phyloP scores from a whole-genome alignment of 1,140 invertebrate species.

The Drosophila orena region DNA sequence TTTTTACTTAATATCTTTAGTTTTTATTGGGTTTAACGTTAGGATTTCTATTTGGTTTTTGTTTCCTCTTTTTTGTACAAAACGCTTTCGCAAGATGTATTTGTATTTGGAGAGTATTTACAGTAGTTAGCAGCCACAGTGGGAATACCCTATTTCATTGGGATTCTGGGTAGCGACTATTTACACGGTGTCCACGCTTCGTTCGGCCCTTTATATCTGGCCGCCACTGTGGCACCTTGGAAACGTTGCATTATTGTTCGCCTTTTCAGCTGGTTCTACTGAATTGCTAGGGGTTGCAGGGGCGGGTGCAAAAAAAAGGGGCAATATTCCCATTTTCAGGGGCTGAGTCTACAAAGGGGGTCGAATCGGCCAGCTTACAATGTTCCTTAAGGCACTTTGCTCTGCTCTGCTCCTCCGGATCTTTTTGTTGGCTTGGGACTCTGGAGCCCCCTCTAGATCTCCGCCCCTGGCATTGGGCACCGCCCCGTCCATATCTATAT shows the following conservation, averaged over 20 bases:
- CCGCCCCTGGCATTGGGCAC: neutral
- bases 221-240: constrained; percentile 19
- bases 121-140: constrained; percentile 24
- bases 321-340: neutral
- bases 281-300: constrained; percentile 30
- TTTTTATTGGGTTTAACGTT: constrained; percentile 15
- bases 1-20: constrained; percentile 3
- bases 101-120: constrained; percentile 18
- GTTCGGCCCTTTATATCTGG: constrained; percentile 1
- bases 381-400: constrained; percentile 74
- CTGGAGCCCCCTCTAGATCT: neutral
- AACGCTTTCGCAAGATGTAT: constrained; percentile 37
- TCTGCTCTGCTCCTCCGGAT: constrained; percentile 51
- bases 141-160: neutral
- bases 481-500: neutral
- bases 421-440: constrained; percentile 18
- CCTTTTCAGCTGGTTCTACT: constrained; percentile 13
- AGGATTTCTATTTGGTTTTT: constrained; percentile 2
- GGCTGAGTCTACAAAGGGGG: constrained; percentile 1
- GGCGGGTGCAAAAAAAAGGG: neutral
- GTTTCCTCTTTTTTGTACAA: constrained; percentile 39
- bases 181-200: constrained; percentile 19
- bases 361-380: constrained; percentile 26
- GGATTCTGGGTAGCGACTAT: constrained; percentile 12
- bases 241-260: constrained; percentile 30